Evolutionary conservation across 2,113 vertebrate species (phyloP).

Genomic region (Calidris pygmaea): DNA sequence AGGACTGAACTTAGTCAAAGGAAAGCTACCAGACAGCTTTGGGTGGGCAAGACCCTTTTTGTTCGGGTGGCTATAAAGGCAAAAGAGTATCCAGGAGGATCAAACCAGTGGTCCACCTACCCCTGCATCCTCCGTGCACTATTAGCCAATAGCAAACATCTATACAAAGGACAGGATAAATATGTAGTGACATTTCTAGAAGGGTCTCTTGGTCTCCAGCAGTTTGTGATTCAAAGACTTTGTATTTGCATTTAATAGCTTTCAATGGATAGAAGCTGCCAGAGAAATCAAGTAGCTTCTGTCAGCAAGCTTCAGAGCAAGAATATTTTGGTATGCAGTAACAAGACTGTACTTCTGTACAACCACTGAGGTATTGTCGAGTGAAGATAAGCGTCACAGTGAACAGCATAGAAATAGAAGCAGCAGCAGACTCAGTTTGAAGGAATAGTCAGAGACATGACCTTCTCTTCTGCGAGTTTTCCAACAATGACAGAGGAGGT

Average conservation of each 20-base stretch:
- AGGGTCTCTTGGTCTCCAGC: background rate
- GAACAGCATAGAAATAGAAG: background rate
- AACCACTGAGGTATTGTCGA: background rate
- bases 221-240: background rate
- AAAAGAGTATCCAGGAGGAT: background rate
- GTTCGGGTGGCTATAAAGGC: background rate
- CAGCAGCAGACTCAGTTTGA: background rate
- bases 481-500: background rate
- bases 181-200: background rate
- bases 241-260: background rate
- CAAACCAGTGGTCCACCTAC: background rate
- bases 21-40: background rate
- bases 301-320: conserved; percentile 20
- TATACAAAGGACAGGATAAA: background rate
- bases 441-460: conserved; percentile 8
- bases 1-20: background rate
- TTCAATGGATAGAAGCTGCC: background rate
- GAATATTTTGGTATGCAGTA: conserved; percentile 28
- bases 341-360: background rate
- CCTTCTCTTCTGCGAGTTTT: background rate
- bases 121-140: background rate
- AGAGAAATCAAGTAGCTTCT: conserved; percentile 19
- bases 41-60: background rate
- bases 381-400: background rate
- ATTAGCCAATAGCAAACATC: background rate